Percentiles rank a stretch among this genome's conserved stretches.
These are phyloP conservation scores for Habrosyne pyritoides DNA, from an alignment of 2,888 invertebrate genomes.

Conservation along the genomic window DNA sequence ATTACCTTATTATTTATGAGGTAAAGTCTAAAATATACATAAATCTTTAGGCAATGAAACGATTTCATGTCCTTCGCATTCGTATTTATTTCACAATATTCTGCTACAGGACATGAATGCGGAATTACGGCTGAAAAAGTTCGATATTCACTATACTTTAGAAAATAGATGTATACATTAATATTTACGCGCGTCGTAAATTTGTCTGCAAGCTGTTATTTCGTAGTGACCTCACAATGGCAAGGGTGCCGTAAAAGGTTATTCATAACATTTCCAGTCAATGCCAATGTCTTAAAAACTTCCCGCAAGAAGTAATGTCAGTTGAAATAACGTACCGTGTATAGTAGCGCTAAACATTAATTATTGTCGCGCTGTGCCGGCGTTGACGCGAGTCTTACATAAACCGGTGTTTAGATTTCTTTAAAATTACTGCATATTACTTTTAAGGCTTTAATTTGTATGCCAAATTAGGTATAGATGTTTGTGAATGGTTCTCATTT, in stretches of 20 bases:
- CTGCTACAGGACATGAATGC: slow-evolving; percentile 8
- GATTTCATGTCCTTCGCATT: no score
- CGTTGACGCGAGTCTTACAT: not conserved
- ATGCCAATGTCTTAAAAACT: slow-evolving; percentile 57
- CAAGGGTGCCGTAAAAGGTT: slow-evolving; percentile 22
- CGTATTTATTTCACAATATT: not conserved
- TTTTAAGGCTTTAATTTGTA: not conserved
- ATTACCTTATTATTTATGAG: no score
- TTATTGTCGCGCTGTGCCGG: not conserved
- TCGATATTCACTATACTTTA: slow-evolving; percentile 2
- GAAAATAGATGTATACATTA: slow-evolving; percentile 11
- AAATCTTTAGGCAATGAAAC: no score
- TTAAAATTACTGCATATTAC: not conserved
- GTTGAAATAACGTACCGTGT: slow-evolving; percentile 12
- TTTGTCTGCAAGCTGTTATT: not conserved
- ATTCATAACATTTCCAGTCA: slow-evolving; percentile 35
- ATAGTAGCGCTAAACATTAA: not conserved
- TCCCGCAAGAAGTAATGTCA: slow-evolving; percentile 23
- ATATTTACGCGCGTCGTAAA: not conserved
- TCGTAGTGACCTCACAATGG: slow-evolving; percentile 16
- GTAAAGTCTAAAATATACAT: no score
- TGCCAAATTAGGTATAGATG: not conserved
- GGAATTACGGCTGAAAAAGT: slow-evolving; percentile 27
- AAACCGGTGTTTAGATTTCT: not conserved
- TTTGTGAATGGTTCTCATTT: not conserved